Percentiles rank a stretch among this genome's conserved stretches.
Evolutionary conservation across 2,888 invertebrate genomes (phyloP).

Genomic region (Megalurothrips usitatus): DNA sequence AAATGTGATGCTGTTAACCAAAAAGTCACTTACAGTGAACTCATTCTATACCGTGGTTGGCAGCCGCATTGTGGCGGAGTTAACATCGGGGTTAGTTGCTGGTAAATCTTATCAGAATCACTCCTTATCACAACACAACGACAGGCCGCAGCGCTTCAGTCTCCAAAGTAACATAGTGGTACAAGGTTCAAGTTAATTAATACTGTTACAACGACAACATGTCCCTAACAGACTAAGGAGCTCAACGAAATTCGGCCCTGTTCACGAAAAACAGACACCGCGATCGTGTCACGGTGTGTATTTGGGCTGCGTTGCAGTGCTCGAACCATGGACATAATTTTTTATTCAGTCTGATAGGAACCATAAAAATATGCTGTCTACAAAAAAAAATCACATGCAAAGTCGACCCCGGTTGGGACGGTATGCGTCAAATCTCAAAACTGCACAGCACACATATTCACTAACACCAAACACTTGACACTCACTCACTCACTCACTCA

Average conservation of each 20-base stretch:
- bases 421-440: slow-evolving; percentile 11
- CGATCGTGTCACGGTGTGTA: too few species aligned
- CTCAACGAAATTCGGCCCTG: neutral
- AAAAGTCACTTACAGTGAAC: too few species aligned
- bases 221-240: neutral
- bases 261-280: neutral
- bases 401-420: neutral
- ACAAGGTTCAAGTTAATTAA: neutral
- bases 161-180: slow-evolving; percentile 4
- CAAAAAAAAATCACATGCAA: slow-evolving; percentile 13
- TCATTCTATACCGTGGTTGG: too few species aligned
- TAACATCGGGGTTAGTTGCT: too few species aligned
- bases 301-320: too few species aligned
- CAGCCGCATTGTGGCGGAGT: too few species aligned
- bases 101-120: too few species aligned
- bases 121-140: too few species aligned
- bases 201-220: slow-evolving; percentile 18
- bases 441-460: neutral
- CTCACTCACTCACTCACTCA: neutral
- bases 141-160: neutral
- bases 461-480: neutral
- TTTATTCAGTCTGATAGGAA: slow-evolving; percentile 18
- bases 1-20: too few species aligned
- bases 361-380: slow-evolving; percentile 14
- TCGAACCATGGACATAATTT: neutral